Percentiles rank a stretch among this genome's conserved stretches.
phyloP scores from a whole-genome alignment of 92 coral and sea anemone genomes.

The Pocillopora grandis region DNA sequence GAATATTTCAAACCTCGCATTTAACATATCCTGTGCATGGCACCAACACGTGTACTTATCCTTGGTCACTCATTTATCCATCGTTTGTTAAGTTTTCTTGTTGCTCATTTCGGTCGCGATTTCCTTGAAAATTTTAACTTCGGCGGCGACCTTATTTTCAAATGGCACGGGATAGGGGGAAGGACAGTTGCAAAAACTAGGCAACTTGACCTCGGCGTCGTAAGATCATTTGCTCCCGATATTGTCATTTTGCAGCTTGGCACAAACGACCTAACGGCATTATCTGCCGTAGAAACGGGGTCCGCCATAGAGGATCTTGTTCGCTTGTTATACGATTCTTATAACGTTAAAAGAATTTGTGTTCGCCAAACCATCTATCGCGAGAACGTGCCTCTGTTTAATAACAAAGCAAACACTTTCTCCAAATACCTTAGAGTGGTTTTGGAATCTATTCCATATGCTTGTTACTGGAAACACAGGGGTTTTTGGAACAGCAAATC shows the following conservation, averaged over 20 bases:
- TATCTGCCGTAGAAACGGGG: not conserved
- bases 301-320: not conserved
- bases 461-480: constrained; percentile 18
- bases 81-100: not conserved
- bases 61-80: constrained; percentile 1
- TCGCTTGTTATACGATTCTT: not conserved
- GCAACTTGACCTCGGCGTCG: no score
- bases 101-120: not conserved
- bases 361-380: not conserved
- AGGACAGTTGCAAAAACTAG: not conserved
- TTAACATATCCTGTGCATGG: not conserved
- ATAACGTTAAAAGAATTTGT: not conserved
- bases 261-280: not conserved
- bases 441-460: constrained; percentile 29
- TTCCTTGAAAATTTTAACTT: no score
- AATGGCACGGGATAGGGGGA: not conserved
- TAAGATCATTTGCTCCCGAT: not conserved
- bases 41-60: constrained; percentile 1
- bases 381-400: not conserved
- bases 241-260: not conserved
- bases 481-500: constrained; percentile 19
- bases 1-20: no score
- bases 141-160: no score
- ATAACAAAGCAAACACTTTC: not conserved
- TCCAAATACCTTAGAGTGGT: constrained; percentile 9